Evolutionary conservation across 2,888 invertebrate genomes (phyloP).

Genomic region (Amiota communis): DNA sequence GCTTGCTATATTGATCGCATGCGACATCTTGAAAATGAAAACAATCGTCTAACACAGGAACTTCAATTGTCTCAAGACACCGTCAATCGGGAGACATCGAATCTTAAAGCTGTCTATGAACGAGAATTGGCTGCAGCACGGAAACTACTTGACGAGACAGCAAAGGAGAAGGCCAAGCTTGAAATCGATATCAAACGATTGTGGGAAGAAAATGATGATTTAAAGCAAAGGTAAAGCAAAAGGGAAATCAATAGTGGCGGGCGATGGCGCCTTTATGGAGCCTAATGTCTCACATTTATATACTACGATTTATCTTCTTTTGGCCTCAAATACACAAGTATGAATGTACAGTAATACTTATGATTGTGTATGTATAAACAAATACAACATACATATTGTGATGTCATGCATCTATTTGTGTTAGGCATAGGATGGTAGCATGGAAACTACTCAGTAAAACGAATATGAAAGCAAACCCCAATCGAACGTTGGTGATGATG

Average conservation of each 20-base stretch:
- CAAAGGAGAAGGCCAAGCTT: constrained; percentile 92
- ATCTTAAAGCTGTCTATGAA: constrained; percentile 93
- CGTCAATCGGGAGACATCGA: constrained; percentile 89
- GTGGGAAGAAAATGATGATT: constrained; percentile 89
- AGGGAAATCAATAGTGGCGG: too few relatives aligned
- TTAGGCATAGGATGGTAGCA: neutral
- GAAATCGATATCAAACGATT: constrained; percentile 93
- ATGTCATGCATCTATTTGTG: constrained; percentile 11
- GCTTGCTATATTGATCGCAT: constrained; percentile 97
- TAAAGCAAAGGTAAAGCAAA: constrained; percentile 79
- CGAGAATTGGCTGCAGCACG: constrained; percentile 93
- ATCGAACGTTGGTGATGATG: constrained; percentile 14
- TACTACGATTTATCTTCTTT: neutral
- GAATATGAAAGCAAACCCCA: constrained; percentile 22
- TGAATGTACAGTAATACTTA: neutral
- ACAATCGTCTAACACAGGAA: constrained; percentile 86
- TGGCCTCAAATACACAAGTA: too few relatives aligned
- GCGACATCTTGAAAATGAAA: constrained; percentile 92
- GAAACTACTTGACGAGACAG: constrained; percentile 91
- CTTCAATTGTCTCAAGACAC: constrained; percentile 89
- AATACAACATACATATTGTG: constrained; percentile 10
- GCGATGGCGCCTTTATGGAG: too few relatives aligned
- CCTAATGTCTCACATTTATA: too few relatives aligned
- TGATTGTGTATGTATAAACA: neutral
- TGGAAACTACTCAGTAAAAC: constrained; percentile 4